Evolutionary conservation across 1,140 invertebrate genomes (phyloP), one percentile per base, ranked within the genome.

Genomic region (Drosophila grimshawi): DNA sequence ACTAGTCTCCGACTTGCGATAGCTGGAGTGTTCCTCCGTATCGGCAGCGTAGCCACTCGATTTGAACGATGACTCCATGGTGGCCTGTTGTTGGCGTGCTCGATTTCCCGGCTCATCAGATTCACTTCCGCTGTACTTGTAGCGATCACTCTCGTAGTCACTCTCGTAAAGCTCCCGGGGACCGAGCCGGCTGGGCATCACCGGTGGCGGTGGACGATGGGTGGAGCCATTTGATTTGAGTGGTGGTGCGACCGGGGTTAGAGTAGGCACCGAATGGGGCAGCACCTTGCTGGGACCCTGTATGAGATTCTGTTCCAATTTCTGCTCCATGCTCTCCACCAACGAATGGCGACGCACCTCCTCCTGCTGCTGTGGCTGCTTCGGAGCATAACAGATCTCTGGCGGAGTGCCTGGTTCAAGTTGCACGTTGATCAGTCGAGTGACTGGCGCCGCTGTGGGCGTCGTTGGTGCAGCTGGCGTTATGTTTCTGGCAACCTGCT

Each of bases 141-240:
- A 95, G 81, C 95, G 95, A 92, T 96, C 96, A 78, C 95, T 96
- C 89, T 96, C 95, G 78, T 96, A 96, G 74, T 96, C 96, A 72
- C 95, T 96, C 74, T 96, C 91, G 62, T 91, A 95, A 2, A 19
- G 19, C 19, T 19, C 19, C 19, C 94, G 93, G 43, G 93, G 93
- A 0, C 94, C 92, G 80, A 96, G 95, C 78, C 95, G 96, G 0
- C 93, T 93, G 5, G 95, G 95, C 19, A 93, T 92, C 0, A 95
- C 93, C 2, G 94, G 93, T 8, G 94, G 94, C 7, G 93, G 92
- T 5, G 91, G 77, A 48, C 90, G 93, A 33, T 83, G 85, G 43
- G 52, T 71, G 35, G 48, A 5, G 57, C 39, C 37, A 43, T 48
- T 2, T n/a, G 49, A 10, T 30, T 78, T 65, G 37, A 59, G 81